These are phyloP conservation scores for Eudemis profundana DNA, from an alignment of 2,888 invertebrate genomes.

Conservation along the genomic window DNA sequence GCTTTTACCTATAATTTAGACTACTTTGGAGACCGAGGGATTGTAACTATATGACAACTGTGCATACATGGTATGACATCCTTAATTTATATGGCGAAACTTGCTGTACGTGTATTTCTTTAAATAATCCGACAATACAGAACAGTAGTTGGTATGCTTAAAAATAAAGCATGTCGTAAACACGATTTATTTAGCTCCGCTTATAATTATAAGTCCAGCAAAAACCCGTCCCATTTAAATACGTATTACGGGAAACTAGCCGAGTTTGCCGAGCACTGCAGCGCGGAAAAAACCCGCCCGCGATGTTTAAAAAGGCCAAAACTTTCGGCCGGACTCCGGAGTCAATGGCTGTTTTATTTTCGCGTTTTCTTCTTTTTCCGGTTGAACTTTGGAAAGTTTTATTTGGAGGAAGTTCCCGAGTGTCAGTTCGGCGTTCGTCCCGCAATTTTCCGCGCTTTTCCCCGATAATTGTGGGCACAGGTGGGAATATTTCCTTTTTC, in stretches of 20 bases:
- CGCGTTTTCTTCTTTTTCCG: conserved; percentile 81
- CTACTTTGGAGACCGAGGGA: too few species aligned
- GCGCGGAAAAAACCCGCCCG: conserved; percentile 69
- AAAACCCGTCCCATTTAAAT: conserved; percentile 39
- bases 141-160: too few species aligned
- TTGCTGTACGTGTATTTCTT: too few species aligned
- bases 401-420: conserved; percentile 82
- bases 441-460: conserved; percentile 82
- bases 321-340: conserved; percentile 77
- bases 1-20: too few species aligned
- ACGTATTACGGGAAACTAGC: conserved; percentile 24
- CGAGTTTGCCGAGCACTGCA: conserved; percentile 25
- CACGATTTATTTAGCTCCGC: neutral
- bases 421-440: conserved; percentile 81
- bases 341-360: conserved; percentile 85
- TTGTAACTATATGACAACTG: too few species aligned
- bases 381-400: conserved; percentile 81
- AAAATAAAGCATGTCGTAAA: neutral
- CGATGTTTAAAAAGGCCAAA: conserved; percentile 77
- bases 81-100: too few species aligned
- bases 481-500: conserved; percentile 68
- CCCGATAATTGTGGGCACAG: conserved; percentile 83
- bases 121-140: too few species aligned
- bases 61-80: too few species aligned
- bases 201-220: conserved; percentile 26